Conservation (phyloP, 2,113 vertebrate species). For the Eulacestoma nigropectus region DNA sequence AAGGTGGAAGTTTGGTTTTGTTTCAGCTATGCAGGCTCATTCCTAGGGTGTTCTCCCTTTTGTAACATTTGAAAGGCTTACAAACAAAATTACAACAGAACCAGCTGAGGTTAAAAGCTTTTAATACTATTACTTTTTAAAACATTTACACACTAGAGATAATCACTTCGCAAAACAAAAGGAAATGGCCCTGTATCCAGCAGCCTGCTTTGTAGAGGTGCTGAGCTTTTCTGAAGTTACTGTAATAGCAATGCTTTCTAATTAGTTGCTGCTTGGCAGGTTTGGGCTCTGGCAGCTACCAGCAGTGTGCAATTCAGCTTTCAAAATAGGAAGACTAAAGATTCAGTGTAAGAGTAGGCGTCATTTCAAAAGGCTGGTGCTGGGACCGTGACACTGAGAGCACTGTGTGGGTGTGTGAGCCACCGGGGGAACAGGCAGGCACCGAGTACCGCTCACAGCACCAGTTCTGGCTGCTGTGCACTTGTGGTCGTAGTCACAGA, state of each 20-base stretch:
- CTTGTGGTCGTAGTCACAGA: fast-evolving
- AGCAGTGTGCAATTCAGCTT: neutral
- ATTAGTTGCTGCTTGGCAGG: neutral
- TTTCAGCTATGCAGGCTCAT: neutral
- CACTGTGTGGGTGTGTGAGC: neutral
- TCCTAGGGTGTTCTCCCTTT: neutral
- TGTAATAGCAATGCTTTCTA: neutral
- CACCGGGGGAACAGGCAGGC: fast-evolving
- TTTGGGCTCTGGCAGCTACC: neutral
- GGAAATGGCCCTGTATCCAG: neutral
- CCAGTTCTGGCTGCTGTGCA: fast-evolving
- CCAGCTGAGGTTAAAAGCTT: neutral
- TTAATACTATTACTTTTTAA: neutral
- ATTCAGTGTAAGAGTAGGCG: neutral
- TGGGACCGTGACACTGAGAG: neutral
- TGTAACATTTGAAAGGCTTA: neutral
- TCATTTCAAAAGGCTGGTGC: neutral
- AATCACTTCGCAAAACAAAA: neutral
- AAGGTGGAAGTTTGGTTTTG: neutral
- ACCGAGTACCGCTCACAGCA: fast-evolving
- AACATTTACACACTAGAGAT: neutral
- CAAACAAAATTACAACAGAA: neutral
- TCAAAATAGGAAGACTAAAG: neutral
- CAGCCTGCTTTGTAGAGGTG: neutral
- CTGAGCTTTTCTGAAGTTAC: neutral